phyloP scores from a whole-genome alignment of 2,888 invertebrate species.

The Agrotis clavis region DNA sequence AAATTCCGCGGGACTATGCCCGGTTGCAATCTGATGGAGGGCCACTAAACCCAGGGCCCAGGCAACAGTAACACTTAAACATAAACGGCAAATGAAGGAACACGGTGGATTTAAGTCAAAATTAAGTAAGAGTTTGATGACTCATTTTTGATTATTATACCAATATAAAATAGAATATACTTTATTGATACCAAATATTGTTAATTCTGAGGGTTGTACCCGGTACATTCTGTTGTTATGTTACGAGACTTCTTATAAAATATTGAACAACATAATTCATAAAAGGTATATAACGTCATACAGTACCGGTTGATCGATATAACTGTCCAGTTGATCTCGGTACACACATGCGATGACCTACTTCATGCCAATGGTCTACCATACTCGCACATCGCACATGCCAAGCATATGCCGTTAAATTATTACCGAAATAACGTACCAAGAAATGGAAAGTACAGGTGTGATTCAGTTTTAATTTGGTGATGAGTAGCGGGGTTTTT shows the following conservation, averaged over 20 bases:
- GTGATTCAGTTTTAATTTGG: conserved; percentile 37
- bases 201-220: no score
- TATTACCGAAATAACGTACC: conserved; percentile 67
- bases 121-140: no score
- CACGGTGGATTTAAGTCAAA: no score
- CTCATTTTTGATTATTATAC: no score
- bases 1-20: no score
- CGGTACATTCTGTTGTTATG: no score
- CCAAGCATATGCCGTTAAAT: conserved; percentile 64
- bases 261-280: not conserved
- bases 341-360: conserved; percentile 58
- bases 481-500: conserved; percentile 6
- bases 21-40: no score
- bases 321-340: conserved; percentile 56
- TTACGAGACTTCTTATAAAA: not conserved
- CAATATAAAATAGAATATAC: no score
- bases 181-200: no score
- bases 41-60: no score
- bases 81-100: no score
- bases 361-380: conserved; percentile 48
- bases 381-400: conserved; percentile 54
- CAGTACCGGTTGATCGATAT: conserved; percentile 57
- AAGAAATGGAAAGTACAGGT: conserved; percentile 46
- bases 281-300: conserved; percentile 51
- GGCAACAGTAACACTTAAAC: no score